These are phyloP conservation scores for Ictalurus punctatus DNA, from an alignment of 2,113 vertebrate genomes.

Conservation along the genomic window DNA sequence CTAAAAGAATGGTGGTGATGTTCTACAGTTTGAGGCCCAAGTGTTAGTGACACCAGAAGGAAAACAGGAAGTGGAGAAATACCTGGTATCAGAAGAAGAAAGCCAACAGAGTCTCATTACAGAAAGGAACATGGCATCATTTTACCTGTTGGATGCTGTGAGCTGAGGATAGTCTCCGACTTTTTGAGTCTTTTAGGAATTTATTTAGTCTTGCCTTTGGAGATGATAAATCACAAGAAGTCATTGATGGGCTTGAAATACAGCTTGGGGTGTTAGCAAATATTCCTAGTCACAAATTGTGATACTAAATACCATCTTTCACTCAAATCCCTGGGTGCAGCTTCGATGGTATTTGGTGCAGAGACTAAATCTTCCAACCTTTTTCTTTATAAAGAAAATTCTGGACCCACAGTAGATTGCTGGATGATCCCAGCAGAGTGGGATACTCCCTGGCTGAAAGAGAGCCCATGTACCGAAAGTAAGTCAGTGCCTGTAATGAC, in stretches of 20 bases:
- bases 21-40: too few relatives aligned
- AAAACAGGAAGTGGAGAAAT: neutral
- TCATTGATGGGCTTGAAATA: neutral
- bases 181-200: neutral
- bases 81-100: neutral
- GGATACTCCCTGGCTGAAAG: neutral
- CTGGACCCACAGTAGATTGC: neutral
- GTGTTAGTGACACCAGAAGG: too few relatives aligned
- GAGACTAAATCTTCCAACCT: too few relatives aligned
- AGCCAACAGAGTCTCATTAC: neutral
- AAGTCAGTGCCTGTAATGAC: neutral
- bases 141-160: neutral
- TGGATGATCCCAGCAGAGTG: neutral
- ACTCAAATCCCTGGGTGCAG: neutral
- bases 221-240: neutral
- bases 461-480: neutral
- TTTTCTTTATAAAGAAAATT: neutral
- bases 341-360: too few relatives aligned
- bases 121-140: neutral
- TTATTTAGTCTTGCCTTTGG: neutral
- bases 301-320: neutral
- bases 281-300: neutral
- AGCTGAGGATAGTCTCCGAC: neutral
- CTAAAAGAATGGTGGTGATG: too few relatives aligned
- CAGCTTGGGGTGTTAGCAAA: neutral